A percentile compares a stretch with the other conserved stretches of the same genome.
Evolutionary conservation across 2,113 vertebrate species (phyloP).

Genomic region (Syrmaticus mikado): DNA sequence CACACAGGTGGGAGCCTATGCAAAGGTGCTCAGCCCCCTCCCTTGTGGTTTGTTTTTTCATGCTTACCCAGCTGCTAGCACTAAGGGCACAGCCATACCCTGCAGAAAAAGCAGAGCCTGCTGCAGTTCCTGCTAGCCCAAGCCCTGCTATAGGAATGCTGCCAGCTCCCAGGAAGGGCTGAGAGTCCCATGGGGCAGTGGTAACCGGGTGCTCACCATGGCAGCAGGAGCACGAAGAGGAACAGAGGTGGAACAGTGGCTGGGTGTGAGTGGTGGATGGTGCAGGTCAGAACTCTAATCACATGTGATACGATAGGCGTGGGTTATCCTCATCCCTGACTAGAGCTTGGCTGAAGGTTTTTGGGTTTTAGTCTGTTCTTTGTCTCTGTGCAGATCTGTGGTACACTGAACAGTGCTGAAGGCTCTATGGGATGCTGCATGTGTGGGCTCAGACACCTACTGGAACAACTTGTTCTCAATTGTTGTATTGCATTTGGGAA

Average conservation of each 20-base stretch:
- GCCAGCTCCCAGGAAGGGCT: neutral
- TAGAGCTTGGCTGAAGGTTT: neutral
- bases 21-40: neutral
- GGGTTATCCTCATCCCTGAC: neutral
- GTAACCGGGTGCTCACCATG: conserved; percentile 30
- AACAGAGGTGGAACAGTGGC: neutral
- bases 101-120: neutral
- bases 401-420: rapidly evolving
- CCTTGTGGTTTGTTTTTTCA: neutral
- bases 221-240: neutral
- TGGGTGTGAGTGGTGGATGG: neutral
- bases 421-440: neutral
- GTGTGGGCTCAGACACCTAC: neutral
- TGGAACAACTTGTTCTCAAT: no score
- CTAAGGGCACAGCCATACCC: neutral
- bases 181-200: neutral
- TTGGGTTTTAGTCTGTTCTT: neutral
- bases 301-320: rapidly evolving
- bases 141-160: neutral
- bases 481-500: neutral
- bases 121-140: neutral
- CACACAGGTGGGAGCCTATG: neutral
- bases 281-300: neutral
- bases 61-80: neutral
- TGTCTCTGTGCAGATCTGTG: neutral